Conservation (phyloP, 2,113 vertebrate species). For the Corythoichthys intestinalis region DNA sequence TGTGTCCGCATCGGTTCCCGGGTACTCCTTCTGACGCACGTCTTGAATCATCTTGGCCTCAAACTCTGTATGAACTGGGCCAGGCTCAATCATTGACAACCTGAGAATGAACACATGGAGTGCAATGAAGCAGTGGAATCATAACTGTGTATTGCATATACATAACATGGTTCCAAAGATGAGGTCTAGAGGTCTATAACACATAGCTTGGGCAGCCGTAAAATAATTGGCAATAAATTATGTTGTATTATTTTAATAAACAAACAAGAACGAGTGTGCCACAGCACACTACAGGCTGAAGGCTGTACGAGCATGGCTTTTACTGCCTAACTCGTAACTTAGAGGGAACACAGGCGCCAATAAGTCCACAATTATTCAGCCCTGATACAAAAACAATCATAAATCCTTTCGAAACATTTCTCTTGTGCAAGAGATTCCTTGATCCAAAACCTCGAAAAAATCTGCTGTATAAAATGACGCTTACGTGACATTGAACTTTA, state of each 20-base stretch:
- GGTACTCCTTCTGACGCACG: constrained; percentile 64
- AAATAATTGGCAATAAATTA: no score
- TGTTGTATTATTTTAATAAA: no score
- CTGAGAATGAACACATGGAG: constrained; percentile 30
- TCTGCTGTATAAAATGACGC: constrained; percentile 18
- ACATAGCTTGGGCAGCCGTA: no score
- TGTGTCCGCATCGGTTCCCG: constrained; percentile 59
- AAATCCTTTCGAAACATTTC: background rate
- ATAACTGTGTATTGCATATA: background rate
- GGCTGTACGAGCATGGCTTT: no score
- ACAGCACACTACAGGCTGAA: no score
- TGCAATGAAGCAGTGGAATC: background rate
- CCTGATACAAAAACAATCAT: no score
- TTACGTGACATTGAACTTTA: constrained; percentile 73
- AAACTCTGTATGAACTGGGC: constrained; percentile 75
- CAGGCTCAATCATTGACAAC: constrained; percentile 75
- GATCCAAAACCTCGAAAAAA: background rate
- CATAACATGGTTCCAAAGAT: background rate
- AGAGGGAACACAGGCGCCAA: no score
- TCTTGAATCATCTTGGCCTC: constrained; percentile 76
- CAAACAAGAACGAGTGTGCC: no score
- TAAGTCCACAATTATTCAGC: no score
- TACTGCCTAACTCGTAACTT: no score
- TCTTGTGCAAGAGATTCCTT: background rate
- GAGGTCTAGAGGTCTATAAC: background rate